Evolutionary conservation across 2,113 vertebrate genomes (phyloP), one percentile per base, ranked within the genome.

Genomic region (Bolborhynchus lineola): DNA sequence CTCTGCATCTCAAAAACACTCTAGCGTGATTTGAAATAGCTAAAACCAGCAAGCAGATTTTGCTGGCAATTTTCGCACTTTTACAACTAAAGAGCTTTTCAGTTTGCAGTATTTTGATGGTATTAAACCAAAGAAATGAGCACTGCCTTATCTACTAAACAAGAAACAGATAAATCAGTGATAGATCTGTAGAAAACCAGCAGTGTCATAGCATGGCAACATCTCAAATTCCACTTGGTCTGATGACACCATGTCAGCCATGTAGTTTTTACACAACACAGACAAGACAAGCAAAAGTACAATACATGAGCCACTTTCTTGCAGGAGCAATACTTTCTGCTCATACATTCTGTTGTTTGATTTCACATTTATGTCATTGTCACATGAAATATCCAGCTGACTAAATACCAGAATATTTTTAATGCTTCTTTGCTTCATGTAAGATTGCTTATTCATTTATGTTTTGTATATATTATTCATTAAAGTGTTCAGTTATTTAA

Each of bases 391-490:
- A 82, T 60, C 70, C 78, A 89, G 11, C 8, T 76, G 71, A 77
- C 95, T 90, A 55, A 85, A 94, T 35, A 4, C 8, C 35, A 82
- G 68, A 93, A 90, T 93, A 79, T 88, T 94, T 97, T 97, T 96
- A 90, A 41, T 78, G 19, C 4, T 82, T 92, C 41, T 96, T 97
- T 60, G 24, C 26, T 67, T 93, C 35, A 39, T 84, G 67, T 82
- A 81, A 76, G 55, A 70, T 87, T 95, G 71, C 76, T 97, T 97
- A 96, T 92, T 97, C 67, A 86, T 97, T 97, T 96, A 75, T 95
- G 80, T 84, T 93, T 95, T 92, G 23, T 82, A 96, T 97, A 76
- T 94, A 97, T 97, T 97, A 97, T 97, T 97, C 41, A 97, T 97
- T 92, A 95, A 97, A 97, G 55, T 67, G n/a, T 26, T 96, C 86